Percentiles rank a stretch among this genome's conserved stretches.
Evolutionary conservation across 1,140 invertebrate genomes (phyloP).

Genomic region (Zophobas morio): DNA sequence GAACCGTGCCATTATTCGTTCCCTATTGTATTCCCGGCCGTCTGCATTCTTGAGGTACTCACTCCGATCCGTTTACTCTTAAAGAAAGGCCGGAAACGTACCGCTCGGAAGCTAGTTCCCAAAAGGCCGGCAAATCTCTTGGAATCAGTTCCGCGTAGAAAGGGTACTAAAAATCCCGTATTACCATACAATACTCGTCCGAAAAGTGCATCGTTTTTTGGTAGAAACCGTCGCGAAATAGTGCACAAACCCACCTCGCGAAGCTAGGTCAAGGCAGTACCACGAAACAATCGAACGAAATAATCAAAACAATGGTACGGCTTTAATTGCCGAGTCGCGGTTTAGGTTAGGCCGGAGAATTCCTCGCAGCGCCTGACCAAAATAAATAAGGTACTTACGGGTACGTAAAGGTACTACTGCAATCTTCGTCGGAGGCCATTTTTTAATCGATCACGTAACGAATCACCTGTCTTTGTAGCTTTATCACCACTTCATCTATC

Average conservation of each 20-base stretch:
- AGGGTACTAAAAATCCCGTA: too few species aligned
- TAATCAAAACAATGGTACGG: constrained; percentile 27
- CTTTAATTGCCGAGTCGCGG: constrained; percentile 22
- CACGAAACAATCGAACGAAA: constrained; percentile 18
- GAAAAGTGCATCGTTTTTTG: neutral
- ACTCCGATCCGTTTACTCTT: too few species aligned
- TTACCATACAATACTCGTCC: too few species aligned
- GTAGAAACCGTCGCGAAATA: neutral
- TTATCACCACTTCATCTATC: constrained; percentile 53
- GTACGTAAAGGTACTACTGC: constrained; percentile 57
- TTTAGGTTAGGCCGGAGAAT: constrained; percentile 2
- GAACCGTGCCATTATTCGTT: too few species aligned
- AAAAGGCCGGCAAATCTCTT: too few species aligned
- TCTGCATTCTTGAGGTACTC: too few species aligned
- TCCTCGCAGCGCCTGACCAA: constrained; percentile 30
- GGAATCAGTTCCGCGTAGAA: too few species aligned
- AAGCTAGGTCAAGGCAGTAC: constrained; percentile 35
- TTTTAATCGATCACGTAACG: constrained; percentile 49
- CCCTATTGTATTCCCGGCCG: too few species aligned
- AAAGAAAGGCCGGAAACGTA: too few species aligned
- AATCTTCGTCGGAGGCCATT: constrained; percentile 61
- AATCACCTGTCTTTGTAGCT: constrained; percentile 40
- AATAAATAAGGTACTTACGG: constrained; percentile 54
- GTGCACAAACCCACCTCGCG: neutral
- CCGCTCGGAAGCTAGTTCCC: too few species aligned